These are phyloP conservation scores for Miichthys miiuy DNA, from an alignment of 2,797 vertebrate species.

Conservation along the genomic window DNA sequence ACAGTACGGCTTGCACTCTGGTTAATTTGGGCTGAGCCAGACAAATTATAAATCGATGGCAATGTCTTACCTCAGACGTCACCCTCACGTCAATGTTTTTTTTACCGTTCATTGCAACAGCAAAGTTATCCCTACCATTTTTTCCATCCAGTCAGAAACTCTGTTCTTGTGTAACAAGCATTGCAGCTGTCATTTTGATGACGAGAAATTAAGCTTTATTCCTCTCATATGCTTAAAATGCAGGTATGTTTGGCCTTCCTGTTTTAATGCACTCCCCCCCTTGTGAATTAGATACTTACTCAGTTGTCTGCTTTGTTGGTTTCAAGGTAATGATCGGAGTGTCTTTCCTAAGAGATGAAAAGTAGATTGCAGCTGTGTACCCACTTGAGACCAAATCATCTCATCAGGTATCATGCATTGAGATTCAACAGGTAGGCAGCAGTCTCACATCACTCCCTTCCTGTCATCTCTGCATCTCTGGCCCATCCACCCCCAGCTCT, in stretches of 20 bases:
- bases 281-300: conserved; percentile 47
- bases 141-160: background rate
- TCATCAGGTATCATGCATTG: conserved; percentile 44
- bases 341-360: conserved; percentile 54
- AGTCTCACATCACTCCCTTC: conserved; percentile 54
- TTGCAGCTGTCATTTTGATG: background rate
- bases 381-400: conserved; percentile 49
- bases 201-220: conserved; percentile 18
- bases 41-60: background rate
- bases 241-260: conserved; percentile 42
- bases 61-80: background rate
- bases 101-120: background rate
- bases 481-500: conserved; percentile 53
- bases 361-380: conserved; percentile 50
- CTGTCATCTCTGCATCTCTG: conserved; percentile 54
- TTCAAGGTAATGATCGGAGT: conserved; percentile 48
- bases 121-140: background rate
- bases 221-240: conserved; percentile 32
- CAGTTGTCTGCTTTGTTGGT: conserved; percentile 42
- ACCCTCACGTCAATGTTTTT: background rate
- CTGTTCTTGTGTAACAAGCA: conserved; percentile 15
- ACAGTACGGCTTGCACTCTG: background rate
- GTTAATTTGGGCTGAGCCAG: background rate
- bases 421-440: conserved; percentile 65
- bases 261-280: conserved; percentile 25